phyloP scores from a whole-genome alignment of 1,140 invertebrate species.

The Globodera ellingtonae region DNA sequence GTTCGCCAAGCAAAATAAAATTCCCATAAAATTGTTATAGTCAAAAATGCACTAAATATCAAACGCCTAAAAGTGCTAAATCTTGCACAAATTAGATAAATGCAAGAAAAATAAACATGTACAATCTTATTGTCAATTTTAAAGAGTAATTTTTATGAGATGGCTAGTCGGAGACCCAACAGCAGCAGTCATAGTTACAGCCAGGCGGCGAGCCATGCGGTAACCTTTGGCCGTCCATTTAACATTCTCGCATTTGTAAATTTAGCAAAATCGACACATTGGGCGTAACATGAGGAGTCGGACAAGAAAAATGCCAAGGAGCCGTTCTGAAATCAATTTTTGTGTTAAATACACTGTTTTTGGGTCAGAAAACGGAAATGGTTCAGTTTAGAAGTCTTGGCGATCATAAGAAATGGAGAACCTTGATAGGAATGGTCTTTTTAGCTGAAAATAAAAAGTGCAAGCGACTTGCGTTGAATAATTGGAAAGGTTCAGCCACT shows the following conservation, averaged over 20 bases:
- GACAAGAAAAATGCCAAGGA: conserved; percentile 7
- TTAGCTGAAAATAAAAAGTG: too few relatives aligned
- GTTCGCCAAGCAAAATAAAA: too few relatives aligned
- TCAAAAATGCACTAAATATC: too few relatives aligned
- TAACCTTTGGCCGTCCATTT: not conserved
- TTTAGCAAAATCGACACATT: not conserved
- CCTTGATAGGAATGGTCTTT: not conserved
- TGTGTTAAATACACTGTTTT: conserved; percentile 50
- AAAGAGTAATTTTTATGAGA: not conserved
- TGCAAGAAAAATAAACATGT: too few relatives aligned
- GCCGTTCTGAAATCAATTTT: conserved; percentile 45
- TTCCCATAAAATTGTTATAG: too few relatives aligned
- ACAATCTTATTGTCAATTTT: too few relatives aligned
- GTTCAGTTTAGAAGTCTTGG: not conserved
- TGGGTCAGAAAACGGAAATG: conserved; percentile 9
- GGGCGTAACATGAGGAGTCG: not conserved
- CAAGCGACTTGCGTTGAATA: too few relatives aligned
- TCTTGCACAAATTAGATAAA: too few relatives aligned
- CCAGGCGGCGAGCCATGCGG: not conserved
- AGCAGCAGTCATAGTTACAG: not conserved
- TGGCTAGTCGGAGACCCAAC: not conserved
- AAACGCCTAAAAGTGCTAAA: too few relatives aligned
- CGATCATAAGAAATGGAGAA: not conserved
- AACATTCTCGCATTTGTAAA: not conserved
- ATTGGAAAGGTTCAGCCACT: too few relatives aligned